Base-by-base conservation (phyloP, 2,888 invertebrate species). In the Rhogogaster chlorosoma region DNA sequence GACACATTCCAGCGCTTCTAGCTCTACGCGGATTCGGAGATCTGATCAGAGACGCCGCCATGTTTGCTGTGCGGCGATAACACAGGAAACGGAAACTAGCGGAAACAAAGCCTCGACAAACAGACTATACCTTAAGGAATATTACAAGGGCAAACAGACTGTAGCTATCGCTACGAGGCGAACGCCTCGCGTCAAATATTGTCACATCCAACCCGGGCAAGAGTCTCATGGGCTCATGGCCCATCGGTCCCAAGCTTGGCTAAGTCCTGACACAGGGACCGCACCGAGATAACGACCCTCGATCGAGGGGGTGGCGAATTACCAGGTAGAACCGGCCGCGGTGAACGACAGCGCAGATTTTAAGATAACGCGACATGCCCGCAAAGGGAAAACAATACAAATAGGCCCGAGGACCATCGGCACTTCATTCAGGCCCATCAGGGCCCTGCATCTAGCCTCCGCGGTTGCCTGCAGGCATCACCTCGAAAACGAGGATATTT, bases 61-160 rank as follows among this genome's bases (percentile, higher is more conserved):
- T 92, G 91, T 93, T 93, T 92, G 88, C 82, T 29, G 87, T 87
- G 85, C 85, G 87, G 86, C 87, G 89, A 91, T 89, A 89, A 88
- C 88, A 89, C 92, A 91, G 91, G 92, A 93, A 93, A 92, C 93
- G 93, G 93, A 93, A 93, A 93, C 91, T 92, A 92, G 88, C 92
- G 92, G 92, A 93, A 93, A 93, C 92, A 92, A 93, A 92, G 91
- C 90, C 90, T 90, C 88, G 89, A 90, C 90, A 93, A 93, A 93
- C 89, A 92, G 87, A 88, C 87, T 87, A 87, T 88, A 88, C 88
- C 89, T 89, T 88, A 88, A 89, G 88, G 90, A 91, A 91, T 90
- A 90, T 91, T 90, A 90, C 90, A 87, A 89, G 88, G 88, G 91
- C 89, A 93, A 93, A 93, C 90, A 93, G 87, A 88, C 88, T 87